Evolutionary conservation across 2,888 invertebrate species (phyloP).

Genomic region (Lymantria monacha): DNA sequence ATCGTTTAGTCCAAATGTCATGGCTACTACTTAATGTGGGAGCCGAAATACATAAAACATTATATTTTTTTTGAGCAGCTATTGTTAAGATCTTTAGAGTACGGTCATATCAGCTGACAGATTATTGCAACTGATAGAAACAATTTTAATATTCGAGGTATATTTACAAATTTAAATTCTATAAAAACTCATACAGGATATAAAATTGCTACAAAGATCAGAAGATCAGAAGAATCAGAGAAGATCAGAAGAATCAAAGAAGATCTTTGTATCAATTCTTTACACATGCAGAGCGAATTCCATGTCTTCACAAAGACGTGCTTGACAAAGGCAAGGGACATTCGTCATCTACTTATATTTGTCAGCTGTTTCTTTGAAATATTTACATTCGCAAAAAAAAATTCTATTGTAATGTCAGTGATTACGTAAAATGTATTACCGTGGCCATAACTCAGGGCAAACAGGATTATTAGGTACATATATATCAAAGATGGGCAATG

Average conservation of each 20-base stretch:
- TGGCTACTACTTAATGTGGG: not conserved
- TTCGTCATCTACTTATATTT: constrained; percentile 30
- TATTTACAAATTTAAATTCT: constrained; percentile 11
- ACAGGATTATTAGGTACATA: constrained; percentile 33
- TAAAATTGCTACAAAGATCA: constrained; percentile 21
- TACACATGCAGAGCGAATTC: constrained; percentile 36
- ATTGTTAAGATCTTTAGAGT: constrained; percentile 19
- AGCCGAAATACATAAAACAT: constrained; percentile 13
- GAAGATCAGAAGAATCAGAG: too few species aligned
- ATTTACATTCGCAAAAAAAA: constrained; percentile 34
- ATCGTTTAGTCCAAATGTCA: constrained; percentile 2
- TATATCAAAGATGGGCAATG: constrained; percentile 23
- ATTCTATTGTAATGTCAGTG: constrained; percentile 39
- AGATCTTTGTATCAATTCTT: constrained; percentile 11
- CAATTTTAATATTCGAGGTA: constrained; percentile 11
- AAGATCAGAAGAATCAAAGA: too few species aligned
- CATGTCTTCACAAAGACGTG: constrained; percentile 42
- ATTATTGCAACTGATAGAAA: constrained; percentile 31
- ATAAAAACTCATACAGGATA: constrained; percentile 10
- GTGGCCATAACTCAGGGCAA: constrained; percentile 19
- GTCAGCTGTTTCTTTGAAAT: constrained; percentile 36
- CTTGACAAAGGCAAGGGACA: constrained; percentile 44
- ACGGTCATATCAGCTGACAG: constrained; percentile 20
- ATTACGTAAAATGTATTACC: constrained; percentile 35
- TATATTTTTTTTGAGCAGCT: constrained; percentile 5